Evolutionary conservation across 2,888 invertebrate genomes (phyloP).

Genomic region (Mesoligia furuncula): DNA sequence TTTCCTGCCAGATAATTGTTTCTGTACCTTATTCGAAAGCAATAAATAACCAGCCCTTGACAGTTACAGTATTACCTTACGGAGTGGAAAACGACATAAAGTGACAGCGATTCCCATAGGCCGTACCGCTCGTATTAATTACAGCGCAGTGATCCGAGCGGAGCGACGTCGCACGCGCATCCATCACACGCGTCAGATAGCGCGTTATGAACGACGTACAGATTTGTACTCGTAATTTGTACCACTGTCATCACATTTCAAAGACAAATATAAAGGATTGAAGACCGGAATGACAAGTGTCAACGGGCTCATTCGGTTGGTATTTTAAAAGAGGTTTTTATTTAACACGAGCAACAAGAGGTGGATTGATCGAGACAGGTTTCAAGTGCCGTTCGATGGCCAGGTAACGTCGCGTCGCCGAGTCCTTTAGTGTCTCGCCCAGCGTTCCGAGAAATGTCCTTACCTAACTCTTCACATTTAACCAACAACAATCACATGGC

Average conservation of each 20-base stretch:
- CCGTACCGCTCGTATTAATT: constrained; percentile 86
- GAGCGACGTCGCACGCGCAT: constrained; percentile 79
- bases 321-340: constrained; percentile 89
- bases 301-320: constrained; percentile 86
- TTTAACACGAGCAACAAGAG: constrained; percentile 90
- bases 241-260: constrained; percentile 91
- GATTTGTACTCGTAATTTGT: constrained; percentile 90
- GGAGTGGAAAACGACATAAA: constrained; percentile 84
- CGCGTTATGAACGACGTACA: constrained; percentile 88
- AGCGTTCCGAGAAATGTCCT: constrained; percentile 88
- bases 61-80: constrained; percentile 82
- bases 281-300: constrained; percentile 90
- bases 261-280: constrained; percentile 91
- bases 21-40: constrained; percentile 74
- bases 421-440: constrained; percentile 83
- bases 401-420: constrained; percentile 81
- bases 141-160: constrained; percentile 85
- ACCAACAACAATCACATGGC: constrained; percentile 74
- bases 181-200: constrained; percentile 88
- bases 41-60: constrained; percentile 79
- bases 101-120: constrained; percentile 87
- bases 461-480: constrained; percentile 79
- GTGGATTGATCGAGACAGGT: constrained; percentile 90
- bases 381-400: constrained; percentile 88
- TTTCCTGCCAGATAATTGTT: constrained; percentile 73